Base-by-base conservation (phyloP, 2,888 invertebrate genomes). In the Parnassius mnemosyne region DNA sequence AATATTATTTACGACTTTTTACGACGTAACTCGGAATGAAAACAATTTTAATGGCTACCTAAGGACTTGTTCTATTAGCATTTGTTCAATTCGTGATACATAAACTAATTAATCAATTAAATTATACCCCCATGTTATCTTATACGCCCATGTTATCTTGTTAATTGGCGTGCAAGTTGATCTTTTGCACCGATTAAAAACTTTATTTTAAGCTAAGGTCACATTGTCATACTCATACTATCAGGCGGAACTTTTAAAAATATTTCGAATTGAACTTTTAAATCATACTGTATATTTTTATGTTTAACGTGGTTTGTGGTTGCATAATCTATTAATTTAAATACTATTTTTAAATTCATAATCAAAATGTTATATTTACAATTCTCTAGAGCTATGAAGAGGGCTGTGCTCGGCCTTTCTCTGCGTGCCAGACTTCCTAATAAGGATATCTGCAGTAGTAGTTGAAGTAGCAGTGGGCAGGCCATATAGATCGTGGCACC, bases 181-280 rank as follows among this genome's bases (percentile, higher is more conserved):
- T 62, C 43, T 57, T 57, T 62, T 57, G 61, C 57, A 57, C 61
- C 52, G 57, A 62, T 62, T 53, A 53, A 50, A n/a, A 50, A 43
- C 53, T 57, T 60, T 42, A 46, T 58, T 62, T 62, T 62, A 53
- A 57, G 61, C 57, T 49, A 62, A 62, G 61, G 61, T 62, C 57
- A 57, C 57, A 47, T 16, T 53, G 52, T 13, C 11, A 10, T n/a
- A n/a, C 3, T 13, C 53, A 49, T 57, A 43, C 61, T 16, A 53
- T 43, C 61, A 49, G 43, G 7, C 47, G 52, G 46, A 20, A 20
- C 34, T 10, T 43, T 42, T 42, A 12, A 51, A 52, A 58, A 44
- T 42, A 43, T 52, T 16, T 52, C 25, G 44, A 46, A 34, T 53
- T 11, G 44, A 58, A 57, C 10, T 12, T 43, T 57, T 12, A 42